Base-by-base conservation (phyloP, 37 sponge, comb jelly and placozoan species). In the Crambe crambe region DNA sequence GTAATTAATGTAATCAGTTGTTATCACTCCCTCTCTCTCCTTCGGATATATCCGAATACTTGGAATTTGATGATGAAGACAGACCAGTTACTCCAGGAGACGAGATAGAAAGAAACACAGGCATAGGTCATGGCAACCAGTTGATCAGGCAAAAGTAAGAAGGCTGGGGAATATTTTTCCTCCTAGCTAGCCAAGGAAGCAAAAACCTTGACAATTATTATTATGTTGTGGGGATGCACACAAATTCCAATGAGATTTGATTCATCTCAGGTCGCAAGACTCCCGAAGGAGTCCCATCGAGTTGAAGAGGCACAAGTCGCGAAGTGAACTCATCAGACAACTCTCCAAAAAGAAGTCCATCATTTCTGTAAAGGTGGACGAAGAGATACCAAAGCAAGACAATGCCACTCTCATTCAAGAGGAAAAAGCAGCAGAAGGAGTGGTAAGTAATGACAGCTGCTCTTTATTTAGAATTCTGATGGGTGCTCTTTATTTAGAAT, bases 371-470 rank as follows among this genome's bases (percentile, higher is more conserved):
- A 66, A 58, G 21, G 67, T 8, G 3, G 67, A 3, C 3, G 37
- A 66, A 66, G 67, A 31, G 5, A 15, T 37, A 3, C 43, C 42
- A 42, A n/a, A 3, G 2, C 26, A 74, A 37, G 56, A 27, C 15
- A 74, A 56, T n/a, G n/a, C n/a, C 20, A 59, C 47, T 8, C 79
- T 90, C 25, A 85, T 90, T 36, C 35, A 54, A 8, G 82, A 85
- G 39, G 91, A 90, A 74, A 85, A 57, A 34, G 86, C 78, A 34
- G 78, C 85, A 66, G 83, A 56, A 31, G 90, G 90, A 58, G 69
- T 40, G 63, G 90, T 84, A 37, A 70, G 84, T 74, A 3, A 3
- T 3, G 37, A 39, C 22, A 6, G 35, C 43, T 18, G 4, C 4
- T 39, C 40, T 34, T 34, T 10, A 18, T 34, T 22, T 23, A 37